Evolutionary conservation across 2,888 invertebrate species (phyloP).

Genomic region (Macaria notata): DNA sequence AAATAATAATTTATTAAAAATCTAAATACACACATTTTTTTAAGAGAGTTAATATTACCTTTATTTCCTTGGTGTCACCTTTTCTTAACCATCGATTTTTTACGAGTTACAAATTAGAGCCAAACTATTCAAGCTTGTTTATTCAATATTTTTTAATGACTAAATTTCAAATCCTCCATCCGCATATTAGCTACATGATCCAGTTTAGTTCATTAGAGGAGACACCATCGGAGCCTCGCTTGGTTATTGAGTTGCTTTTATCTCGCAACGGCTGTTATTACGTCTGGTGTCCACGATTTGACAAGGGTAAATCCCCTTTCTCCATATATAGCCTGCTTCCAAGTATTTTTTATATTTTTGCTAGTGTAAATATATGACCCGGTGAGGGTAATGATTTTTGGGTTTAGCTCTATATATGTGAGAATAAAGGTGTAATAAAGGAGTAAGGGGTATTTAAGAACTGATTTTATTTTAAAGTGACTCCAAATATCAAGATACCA

Average conservation of each 20-base stretch:
- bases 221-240: conserved; percentile 37
- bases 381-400: conserved; percentile 4
- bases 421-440: background rate
- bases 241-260: conserved; percentile 57
- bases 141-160: no score
- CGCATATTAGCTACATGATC: background rate
- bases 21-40: no score
- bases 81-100: no score
- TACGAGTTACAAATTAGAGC: no score
- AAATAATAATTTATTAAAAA: no score
- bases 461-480: no score
- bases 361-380: conserved; percentile 15
- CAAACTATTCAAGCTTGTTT: no score
- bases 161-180: no score
- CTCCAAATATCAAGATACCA: no score
- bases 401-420: conserved; percentile 5
- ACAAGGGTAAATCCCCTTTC: conserved; percentile 79
- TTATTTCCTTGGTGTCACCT: no score
- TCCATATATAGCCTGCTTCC: conserved; percentile 62
- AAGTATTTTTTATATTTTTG: conserved; percentile 24
- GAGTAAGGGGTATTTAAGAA: no score
- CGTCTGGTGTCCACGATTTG: conserved; percentile 61
- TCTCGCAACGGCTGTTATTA: conserved; percentile 61
- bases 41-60: no score
- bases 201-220: conserved; percentile 14